Base-by-base conservation (phyloP, 2,113 vertebrate species). In the Aphelocoma coerulescens region DNA sequence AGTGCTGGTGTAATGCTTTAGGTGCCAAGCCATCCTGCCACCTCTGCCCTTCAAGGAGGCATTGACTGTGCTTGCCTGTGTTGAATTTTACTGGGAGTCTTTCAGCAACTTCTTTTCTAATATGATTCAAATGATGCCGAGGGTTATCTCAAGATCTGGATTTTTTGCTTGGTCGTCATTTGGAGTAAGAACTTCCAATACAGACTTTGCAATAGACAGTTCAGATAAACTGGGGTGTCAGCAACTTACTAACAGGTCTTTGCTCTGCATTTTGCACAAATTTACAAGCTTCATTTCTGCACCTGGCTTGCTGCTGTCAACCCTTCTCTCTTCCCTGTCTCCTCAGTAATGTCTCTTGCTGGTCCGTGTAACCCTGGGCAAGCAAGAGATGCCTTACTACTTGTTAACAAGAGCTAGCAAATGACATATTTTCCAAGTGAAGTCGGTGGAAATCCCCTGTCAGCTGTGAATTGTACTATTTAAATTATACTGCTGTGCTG, bases 371-470 rank as follows among this genome's bases (percentile, higher is more conserved):
- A 96, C 79, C 27, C 49, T 94, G 75, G 75, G 88, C 88, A 94
- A 95, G 83, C 84, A 94, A 78, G 17, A 78, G 90, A 96, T 94
- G 91, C 79, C 85, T 96, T 93, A 68, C 76, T 87, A 71, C 88
- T 87, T 93, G 92, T 93, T 96, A 94, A 94, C 49, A 91, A 96
- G 91, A 88, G 83, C 94, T 93, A 96, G 84, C 65, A 91, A 95
- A 95, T 93, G 80, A 75, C 93, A 94, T 97, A 96, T 95, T 97
- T 96, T 97, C 93, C 76, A 91, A 94, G 49, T 92, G 93, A 94
- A 92, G 88, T 92, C 3, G 32, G 80, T 96, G 96, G 96, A 96
- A 97, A 96, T 97, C 93, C 95, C 96, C 96, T 96, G 95, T 94
- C 96, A 96, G 80, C 84, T 95, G 83, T 93, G 95, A 96, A 96